phyloP scores from a whole-genome alignment of 2,888 invertebrate genomes.

The Amphipoea lucens region DNA sequence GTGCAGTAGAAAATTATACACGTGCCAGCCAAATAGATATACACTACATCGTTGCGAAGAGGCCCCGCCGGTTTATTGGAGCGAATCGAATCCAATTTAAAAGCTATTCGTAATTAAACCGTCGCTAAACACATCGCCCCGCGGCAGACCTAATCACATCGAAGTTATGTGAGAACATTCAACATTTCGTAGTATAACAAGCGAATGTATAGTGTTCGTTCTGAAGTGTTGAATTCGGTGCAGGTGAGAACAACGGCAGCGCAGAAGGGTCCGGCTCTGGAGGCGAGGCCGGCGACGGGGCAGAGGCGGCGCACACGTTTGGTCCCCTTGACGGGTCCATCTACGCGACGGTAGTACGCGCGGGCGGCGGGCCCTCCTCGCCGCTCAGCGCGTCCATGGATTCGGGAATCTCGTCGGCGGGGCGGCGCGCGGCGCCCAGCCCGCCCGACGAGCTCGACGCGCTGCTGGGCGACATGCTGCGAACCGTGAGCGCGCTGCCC shows the following conservation, averaged over 20 bases:
- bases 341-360: constrained; percentile 93
- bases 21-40: constrained; percentile 49
- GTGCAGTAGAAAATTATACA: constrained; percentile 72
- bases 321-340: constrained; percentile 97
- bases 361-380: constrained; percentile 89
- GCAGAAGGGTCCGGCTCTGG: constrained; percentile 87
- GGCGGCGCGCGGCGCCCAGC: constrained; percentile 90
- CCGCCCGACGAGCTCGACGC: constrained; percentile 94
- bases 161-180: constrained; percentile 28
- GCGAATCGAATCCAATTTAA: constrained; percentile 84
- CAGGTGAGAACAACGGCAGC: constrained; percentile 91
- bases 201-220: constrained; percentile 15
- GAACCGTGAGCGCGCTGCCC: constrained; percentile 96
- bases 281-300: constrained; percentile 85
- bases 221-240: constrained; percentile 65
- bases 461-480: constrained; percentile 95
- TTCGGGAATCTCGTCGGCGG: constrained; percentile 96
- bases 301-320: constrained; percentile 92
- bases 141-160: constrained; percentile 43
- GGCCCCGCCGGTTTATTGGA: constrained; percentile 76
- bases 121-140: constrained; percentile 73
- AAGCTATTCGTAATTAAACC: constrained; percentile 81
- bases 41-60: constrained; percentile 64
- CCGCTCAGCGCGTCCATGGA: constrained; percentile 97
- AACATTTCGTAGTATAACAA: constrained; percentile 5